phyloP scores from a whole-genome alignment of 2,797 vertebrate genomes.

The Hylomyscus alleni region DNA sequence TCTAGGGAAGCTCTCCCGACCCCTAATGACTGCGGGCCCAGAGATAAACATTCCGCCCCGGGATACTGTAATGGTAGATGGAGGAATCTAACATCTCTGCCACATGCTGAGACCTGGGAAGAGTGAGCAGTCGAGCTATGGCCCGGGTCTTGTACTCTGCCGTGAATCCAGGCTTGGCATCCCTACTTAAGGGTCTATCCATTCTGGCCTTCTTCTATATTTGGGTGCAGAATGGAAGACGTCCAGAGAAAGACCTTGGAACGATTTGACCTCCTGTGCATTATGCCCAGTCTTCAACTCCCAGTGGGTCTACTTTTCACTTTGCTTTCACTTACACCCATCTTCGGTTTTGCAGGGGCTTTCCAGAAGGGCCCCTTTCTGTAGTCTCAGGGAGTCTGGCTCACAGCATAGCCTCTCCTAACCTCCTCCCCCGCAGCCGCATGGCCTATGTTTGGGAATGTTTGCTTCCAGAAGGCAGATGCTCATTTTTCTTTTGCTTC shows the following conservation, averaged over 20 bases:
- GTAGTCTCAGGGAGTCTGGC: background rate
- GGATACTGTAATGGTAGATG: background rate
- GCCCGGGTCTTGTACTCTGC: background rate
- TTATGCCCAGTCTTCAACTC: background rate
- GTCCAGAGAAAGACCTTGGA: background rate
- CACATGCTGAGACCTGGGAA: background rate
- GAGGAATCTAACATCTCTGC: background rate
- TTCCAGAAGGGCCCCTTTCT: constrained; percentile 70
- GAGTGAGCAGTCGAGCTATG: background rate
- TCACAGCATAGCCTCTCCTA: background rate
- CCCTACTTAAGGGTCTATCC: background rate
- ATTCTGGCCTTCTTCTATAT: background rate
- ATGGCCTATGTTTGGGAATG: constrained; percentile 71
- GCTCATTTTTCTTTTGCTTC: constrained; percentile 70
- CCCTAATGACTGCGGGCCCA: background rate
- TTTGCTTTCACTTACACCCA: background rate
- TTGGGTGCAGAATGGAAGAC: background rate
- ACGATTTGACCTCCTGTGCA: background rate
- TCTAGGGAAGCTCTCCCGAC: accelerated
- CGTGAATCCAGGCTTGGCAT: accelerated
- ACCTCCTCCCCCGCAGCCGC: background rate
- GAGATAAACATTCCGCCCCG: background rate
- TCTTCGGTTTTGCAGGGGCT: background rate
- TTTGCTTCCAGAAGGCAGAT: constrained; percentile 67
- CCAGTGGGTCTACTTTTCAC: background rate